Base-by-base conservation (phyloP, 2,113 vertebrate genomes). In the Siphamia tubifer region DNA sequence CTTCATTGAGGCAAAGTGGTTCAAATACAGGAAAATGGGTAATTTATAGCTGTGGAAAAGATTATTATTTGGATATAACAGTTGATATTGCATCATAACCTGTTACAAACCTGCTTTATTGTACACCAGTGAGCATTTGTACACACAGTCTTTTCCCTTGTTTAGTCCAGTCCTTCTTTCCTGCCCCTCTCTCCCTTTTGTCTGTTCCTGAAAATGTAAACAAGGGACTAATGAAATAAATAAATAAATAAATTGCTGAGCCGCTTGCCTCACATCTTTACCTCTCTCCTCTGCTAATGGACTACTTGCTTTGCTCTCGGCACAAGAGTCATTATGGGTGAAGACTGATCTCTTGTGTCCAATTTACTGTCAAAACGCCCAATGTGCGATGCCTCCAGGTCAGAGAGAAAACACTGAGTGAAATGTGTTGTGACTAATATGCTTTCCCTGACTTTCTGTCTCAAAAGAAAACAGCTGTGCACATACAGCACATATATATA, bases 181-280 rank as follows among this genome's bases (percentile, higher is more conserved):
- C 9, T 2, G 23, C 16, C 42, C 20, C 51, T 55, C 25, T 43
- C 38, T 64, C 23, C 57, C 36, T 51, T 20, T 55, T 51, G 40
- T 48, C 53, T 55, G 32, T 81, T 78, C 54, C 62, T 65, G 32
- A 61, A 85, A 87, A 79, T 68, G 49, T 70, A 82, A 87, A 88
- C 71, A 68, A 66, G 78, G 31, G 68, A 71, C 75, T 86, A 88
- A 85, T 87, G 71, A 81, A 80, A 72, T 24, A 83, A 82, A 79
- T 25, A 83, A 82, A 79, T 25, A 74, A 84, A 83, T 71, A 63
- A 79, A 87, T 54, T 48, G 65, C 42, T 25, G 73, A 55, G 51
- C 31, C 56, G 51, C 31, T 53, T 47, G 40, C 40, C 35, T 51
- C 16, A 28, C 53, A 7, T 79, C 72, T 43, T 65, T 75, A 83